Base-by-base conservation (phyloP, 1,140 invertebrate genomes). In the Leptinotarsa texana region DNA sequence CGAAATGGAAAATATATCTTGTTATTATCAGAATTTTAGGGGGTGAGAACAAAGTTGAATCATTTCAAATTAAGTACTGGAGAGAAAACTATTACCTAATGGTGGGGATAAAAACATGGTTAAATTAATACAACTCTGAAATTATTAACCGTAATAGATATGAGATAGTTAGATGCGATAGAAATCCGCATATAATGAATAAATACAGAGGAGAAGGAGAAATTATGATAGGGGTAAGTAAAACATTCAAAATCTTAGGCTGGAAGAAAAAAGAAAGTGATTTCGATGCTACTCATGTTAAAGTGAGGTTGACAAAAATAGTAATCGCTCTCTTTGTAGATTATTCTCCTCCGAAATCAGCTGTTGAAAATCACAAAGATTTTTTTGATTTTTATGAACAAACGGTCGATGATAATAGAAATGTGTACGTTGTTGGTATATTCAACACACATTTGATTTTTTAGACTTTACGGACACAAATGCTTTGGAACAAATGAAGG, bases 21-120 rank as follows among this genome's bases (percentile, higher is more conserved):
- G 63, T 63, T 63, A 63, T 63, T 63, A 63, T 24, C 63, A 63
- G 63, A 63, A 63, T 63, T 63, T 63, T 63, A 63, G 63, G 63
- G 63, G 8, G 1, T 63, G 63, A 63, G 63, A 63, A 13, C 63
- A 63, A 13, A 63, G 63, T 63, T 22, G 11, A 63, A 63, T 63
- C 3, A 63, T 63, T 3, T 63, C 22, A 63, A 63, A 63, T 18
- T 63, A 63, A 2, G 63, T 63, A 63, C 63, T 8, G 63, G 5
- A 63, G 63, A 63, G 63, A 63, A 63, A 63, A 63, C 63, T 63
- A 63, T 21, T 5, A 63, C 63, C 63, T 63, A 22, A 63, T 63
- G 18, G 62, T 13, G 62, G 62, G 62, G 18, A 63, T n/a, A 63
- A n/a, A 63, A 63, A 63, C n/a, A 15, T 63, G 62, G 5, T 63